Percentiles rank a stretch among this genome's conserved stretches.
These are phyloP conservation scores for Hartigia nigra DNA, from an alignment of 2,888 invertebrate genomes.

Conservation along the genomic window DNA sequence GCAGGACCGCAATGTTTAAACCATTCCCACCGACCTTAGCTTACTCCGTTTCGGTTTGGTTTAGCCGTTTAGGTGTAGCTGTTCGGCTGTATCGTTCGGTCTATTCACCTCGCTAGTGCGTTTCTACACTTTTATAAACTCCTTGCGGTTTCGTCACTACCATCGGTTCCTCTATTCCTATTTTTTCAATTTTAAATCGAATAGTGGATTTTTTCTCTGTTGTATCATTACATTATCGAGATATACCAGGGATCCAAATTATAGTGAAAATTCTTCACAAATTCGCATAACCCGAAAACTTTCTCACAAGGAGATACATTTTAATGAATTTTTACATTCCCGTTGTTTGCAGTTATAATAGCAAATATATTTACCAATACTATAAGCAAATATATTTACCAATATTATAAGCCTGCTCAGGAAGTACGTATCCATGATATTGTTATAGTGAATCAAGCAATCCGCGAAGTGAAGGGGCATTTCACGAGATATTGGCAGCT, in stretches of 20 bases:
- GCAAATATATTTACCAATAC: not conserved
- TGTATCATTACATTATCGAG: not conserved
- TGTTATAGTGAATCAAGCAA: not conserved
- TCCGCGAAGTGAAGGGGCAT: not conserved
- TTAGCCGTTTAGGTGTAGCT: constrained; percentile 8
- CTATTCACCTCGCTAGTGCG: constrained; percentile 6
- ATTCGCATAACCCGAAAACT: not conserved
- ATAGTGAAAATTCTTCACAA: not conserved
- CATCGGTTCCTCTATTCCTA: not conserved
- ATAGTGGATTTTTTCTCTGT: not conserved
- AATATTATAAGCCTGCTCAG: not conserved
- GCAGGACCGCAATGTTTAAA: constrained; percentile 42
- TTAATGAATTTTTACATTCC: not conserved
- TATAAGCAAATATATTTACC: not conserved
- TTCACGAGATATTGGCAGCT: constrained; percentile 2
- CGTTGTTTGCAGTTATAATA: not conserved
- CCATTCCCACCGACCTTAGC: constrained; percentile 33
- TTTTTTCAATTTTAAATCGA: not conserved
- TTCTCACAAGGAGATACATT: not conserved
- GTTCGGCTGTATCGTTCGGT: not conserved
- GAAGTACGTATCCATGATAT: not conserved
- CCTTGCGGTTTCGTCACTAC: constrained; percentile 19
- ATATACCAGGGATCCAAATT: too few species aligned
- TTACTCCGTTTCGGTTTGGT: constrained; percentile 28
- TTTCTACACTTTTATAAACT: constrained; percentile 15